A percentile compares a stretch with the other conserved stretches of the same genome.
Conservation (phyloP, 2,888 invertebrate species). For the Lacanobia wlatinum region DNA sequence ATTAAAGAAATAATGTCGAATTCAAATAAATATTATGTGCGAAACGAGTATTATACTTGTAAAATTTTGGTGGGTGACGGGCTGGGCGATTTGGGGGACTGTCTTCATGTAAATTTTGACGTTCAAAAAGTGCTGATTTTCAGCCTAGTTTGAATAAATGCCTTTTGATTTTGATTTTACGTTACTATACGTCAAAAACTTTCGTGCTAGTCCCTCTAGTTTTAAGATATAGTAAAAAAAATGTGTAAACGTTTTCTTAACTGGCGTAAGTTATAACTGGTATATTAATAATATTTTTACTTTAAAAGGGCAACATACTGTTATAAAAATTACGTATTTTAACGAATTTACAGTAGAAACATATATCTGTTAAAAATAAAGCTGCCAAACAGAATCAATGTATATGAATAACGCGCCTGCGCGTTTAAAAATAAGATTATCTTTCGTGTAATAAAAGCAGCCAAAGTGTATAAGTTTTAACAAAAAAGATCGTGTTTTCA, state of each 20-base stretch:
- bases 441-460: background rate
- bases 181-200: no score
- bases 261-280: slow-evolving; percentile 14
- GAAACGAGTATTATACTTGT: no score
- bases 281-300: background rate
- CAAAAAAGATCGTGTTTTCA: slow-evolving; percentile 28
- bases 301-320: slow-evolving; percentile 2
- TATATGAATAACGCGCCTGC: slow-evolving; percentile 6
- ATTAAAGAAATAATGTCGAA: no score
- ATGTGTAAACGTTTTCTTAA: no score
- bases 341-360: background rate
- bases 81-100: no score
- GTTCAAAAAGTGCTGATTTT: no score
- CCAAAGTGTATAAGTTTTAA: slow-evolving; percentile 49
- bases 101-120: no score
- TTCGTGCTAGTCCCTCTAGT: background rate
- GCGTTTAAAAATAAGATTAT: background rate
- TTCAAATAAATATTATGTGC: no score
- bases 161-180: no score
- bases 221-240: background rate
- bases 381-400: background rate
- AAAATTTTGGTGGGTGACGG: no score
- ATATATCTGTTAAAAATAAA: no score
- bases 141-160: no score
- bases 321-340: background rate